These are phyloP conservation scores for Eonycteris spelaea DNA, from an alignment of 2,113 vertebrate species.

Conservation along the genomic window DNA sequence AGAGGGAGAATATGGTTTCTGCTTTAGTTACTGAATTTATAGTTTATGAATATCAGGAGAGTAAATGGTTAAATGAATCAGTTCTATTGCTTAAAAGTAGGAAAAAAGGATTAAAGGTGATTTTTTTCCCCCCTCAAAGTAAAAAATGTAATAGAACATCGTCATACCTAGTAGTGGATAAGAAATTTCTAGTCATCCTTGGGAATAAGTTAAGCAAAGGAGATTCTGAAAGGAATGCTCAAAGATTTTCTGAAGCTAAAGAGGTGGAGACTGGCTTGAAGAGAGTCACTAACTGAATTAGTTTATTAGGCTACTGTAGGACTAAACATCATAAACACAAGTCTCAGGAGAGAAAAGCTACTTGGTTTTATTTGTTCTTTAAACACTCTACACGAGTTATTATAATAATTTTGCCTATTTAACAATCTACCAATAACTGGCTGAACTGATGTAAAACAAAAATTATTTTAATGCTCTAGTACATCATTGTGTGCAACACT, in stretches of 20 bases:
- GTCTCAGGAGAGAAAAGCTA: not conserved
- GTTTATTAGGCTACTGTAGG: not conserved
- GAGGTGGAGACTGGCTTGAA: not conserved
- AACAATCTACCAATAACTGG: not conserved
- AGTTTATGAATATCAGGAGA: not conserved
- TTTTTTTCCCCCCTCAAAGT: not conserved
- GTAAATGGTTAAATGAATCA: not conserved
- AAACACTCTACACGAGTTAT: not conserved
- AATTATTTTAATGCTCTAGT: not conserved
- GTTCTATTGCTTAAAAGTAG: conserved; percentile 15
- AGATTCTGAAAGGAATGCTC: not conserved
- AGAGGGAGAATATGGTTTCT: not conserved
- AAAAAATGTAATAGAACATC: not conserved
- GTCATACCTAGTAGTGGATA: not conserved
- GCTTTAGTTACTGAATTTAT: not conserved
- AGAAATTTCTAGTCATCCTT: conserved; percentile 17
- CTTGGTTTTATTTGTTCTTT: not conserved
- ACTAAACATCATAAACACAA: not conserved
- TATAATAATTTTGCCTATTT: not conserved
- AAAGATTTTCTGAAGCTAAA: conserved; percentile 33
- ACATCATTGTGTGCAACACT: not conserved
- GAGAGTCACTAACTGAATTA: not conserved
- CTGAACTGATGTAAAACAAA: not conserved
- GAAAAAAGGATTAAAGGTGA: not conserved
- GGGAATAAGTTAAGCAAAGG: not conserved